Evolutionary conservation across 2,113 vertebrate genomes (phyloP), one percentile per base, ranked within the genome.

Genomic region (Pelecanoides urinatrix): DNA sequence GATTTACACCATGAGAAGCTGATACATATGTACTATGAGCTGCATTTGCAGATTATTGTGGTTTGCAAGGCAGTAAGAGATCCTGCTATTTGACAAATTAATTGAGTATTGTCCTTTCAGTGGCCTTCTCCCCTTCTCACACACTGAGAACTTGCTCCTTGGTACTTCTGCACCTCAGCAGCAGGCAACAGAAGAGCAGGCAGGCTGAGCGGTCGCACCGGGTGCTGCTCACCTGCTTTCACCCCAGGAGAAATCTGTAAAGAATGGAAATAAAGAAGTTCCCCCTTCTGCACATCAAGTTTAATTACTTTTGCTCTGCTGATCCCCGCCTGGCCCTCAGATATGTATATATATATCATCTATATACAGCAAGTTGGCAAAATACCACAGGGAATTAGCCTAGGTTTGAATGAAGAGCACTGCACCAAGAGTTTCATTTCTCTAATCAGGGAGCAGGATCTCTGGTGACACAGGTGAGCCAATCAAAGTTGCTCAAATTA

Each of bases 1-100:
- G 0, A 4, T 38, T 30, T 11, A 19, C 17, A 63, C 56, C 16
- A 1, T 0, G 1, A 44, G 55, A 23, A 40, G 38, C 6, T 5
- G 2, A 15, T 2, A 6, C 0, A 1, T 13, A 55, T 2, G 8
- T 6, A 4, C 52, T 3, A 3, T 7, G 18, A 85, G 47, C n/a
- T 61, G 22, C 20, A 14, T 23, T 40, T 42, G n/a, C 49, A 70
- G 29, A 3, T 14, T 10, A 13, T 5, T 11, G 16, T 61, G 29
- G 19, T 38, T 63, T 45, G 26, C 44, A 38, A 44, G 66, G 47
- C 82, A 75, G 7, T 16, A 49, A 59, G 44, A 75, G 16, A 16
- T 11, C 13, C 17, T 53, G 40, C 36, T 61, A 29, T 38, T 6
- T 32, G 42, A 16, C 27, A 56, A 8, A 76, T 26, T 30, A 13